Evolutionary conservation across 1,140 invertebrate species (phyloP), one percentile per base, ranked within the genome.

Genomic region (Conopomorpha cramerella): DNA sequence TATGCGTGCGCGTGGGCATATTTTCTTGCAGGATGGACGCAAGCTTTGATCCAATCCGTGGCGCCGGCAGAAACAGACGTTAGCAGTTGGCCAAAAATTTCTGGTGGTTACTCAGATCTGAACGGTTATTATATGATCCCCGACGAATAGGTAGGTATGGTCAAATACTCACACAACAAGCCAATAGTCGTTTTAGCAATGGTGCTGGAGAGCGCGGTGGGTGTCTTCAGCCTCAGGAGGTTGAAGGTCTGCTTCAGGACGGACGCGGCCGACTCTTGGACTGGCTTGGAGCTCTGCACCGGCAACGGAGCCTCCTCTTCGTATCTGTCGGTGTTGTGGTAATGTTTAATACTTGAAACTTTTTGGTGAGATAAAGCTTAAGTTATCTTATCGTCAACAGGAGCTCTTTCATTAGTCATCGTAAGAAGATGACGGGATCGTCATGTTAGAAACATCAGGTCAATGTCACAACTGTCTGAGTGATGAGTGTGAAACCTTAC

Each of bases 181-280:
- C 77, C 52, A 18, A 86, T 78, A 16, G 79, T 77, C 25, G 73
- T 63, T 51, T 85, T 86, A 3, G 83, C 83, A 14, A 86, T 80
- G 16, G 38, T 65, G 13, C 77, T 81, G 0, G 85, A 85, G 29
- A 84, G 73, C 0, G 61, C 46, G 0, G 77, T 83, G 12, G 84
- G 80, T 34, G 80, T 66, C 39, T 81, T 82, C 11, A 80, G 64
- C 13, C 81, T 81, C 16, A 85, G 77, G 28, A 86, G 62, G 66
- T 87, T 87, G 46, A 84, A 84, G 30, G 45, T 42, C 42, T 76
- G 70, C 14, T 54, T 51, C 26, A 30, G 43, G 2, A 63, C 53
- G 15, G 45, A 39, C 45, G 41, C 54, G 26, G 52, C 45, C 0
- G 59, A 56, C 43, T 60, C 51, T 0, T 58, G 54, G 0, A 44